Evolutionary conservation across 2,888 invertebrate species (phyloP), one percentile per base, ranked within the genome.

Genomic region (Agonopterix subpropinquella): DNA sequence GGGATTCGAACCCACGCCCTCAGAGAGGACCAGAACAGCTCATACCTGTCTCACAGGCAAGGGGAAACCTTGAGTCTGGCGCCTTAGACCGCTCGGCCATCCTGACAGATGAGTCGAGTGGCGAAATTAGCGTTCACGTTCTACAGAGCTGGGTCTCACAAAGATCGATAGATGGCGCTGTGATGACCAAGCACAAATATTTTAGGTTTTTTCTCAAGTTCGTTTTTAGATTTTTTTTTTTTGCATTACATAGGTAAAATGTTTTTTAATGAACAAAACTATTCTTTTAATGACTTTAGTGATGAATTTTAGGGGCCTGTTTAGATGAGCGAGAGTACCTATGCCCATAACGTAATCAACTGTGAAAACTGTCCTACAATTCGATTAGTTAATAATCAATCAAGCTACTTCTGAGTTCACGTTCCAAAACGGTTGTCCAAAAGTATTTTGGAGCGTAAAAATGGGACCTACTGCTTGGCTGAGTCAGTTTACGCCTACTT

Each of bases 51-150:
- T 89, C 1, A 92, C 92, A 70, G 79, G 80, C 74, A 79, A 84
- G 82, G 85, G 62, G 28, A 47, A 62, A 73, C 87, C 87, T 88
- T 86, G 87, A 87, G 87, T 87, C 87, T 87, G 87, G 87, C 94
- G 94, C 94, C 94, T 95, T 95, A 94, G 94, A 94, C 94, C 94
- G 92, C 94, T 94, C 93, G 93, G 93, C 93, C 93, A 93, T 93
- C 92, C 93, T 93, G 93, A 93, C 93, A 53, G 45, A 11, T 70
- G 52, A 0, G 0, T 0, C 0, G 0, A 0, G 0, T 0, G 49
- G 36, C 54, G 75, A 78, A 80, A 77, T 74, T 59, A 61, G 59
- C 61, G 47, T 53, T 58, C 50, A 50, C 36, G 18, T 59, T 61
- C 47, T 5, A 45, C 45, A 9, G 11, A 18, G n/a, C 28, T 48